phyloP scores from a whole-genome alignment of 2,797 vertebrate species.

The Sciurus carolinensis region DNA sequence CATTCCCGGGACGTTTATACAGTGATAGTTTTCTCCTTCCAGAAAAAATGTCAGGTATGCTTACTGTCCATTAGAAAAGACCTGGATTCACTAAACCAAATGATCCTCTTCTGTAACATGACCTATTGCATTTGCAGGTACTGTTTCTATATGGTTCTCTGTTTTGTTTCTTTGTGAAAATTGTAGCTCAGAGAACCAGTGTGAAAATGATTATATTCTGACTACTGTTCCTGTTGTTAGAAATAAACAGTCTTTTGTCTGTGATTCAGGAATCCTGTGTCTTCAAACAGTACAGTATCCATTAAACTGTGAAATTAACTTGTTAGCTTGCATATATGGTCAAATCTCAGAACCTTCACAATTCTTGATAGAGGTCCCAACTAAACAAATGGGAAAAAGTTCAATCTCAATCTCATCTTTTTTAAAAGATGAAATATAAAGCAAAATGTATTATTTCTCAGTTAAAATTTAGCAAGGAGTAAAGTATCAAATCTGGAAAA shows the following conservation, averaged over 20 bases:
- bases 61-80: neutral
- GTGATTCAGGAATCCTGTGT: neutral
- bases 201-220: slow-evolving; percentile 20
- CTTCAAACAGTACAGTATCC: neutral
- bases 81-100: neutral
- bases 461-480: neutral
- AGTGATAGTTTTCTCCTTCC: neutral
- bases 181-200: neutral
- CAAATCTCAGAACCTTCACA: slow-evolving; percentile 52
- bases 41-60: neutral
- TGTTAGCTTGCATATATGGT: neutral
- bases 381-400: slow-evolving; percentile 48
- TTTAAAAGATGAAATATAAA: neutral
- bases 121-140: neutral
- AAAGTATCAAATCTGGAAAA: slow-evolving; percentile 27
- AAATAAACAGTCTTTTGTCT: neutral
- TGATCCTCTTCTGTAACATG: neutral
- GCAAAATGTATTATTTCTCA: slow-evolving; percentile 52
- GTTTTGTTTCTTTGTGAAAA: neutral
- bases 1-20: neutral
- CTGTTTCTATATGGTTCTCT: neutral
- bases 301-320: slow-evolving; percentile 46
- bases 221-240: slow-evolving; percentile 30
- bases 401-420: neutral
- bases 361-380: slow-evolving; percentile 28